These are phyloP conservation scores for Exephanes ischioxanthus DNA, from an alignment of 2,888 invertebrate species.

Conservation along the genomic window DNA sequence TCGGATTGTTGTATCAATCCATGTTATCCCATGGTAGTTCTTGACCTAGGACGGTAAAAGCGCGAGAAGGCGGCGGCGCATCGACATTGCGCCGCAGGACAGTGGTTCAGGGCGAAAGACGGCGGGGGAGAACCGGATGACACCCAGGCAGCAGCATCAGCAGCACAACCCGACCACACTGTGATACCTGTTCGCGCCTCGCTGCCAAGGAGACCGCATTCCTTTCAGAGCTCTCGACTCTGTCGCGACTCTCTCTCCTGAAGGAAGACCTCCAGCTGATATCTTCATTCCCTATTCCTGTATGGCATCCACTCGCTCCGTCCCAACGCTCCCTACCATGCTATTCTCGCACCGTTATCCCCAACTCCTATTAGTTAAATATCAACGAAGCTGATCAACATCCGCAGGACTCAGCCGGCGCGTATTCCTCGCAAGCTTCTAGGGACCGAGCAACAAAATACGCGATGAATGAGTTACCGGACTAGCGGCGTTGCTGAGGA, in stretches of 20 bases:
- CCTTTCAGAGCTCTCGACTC: slow-evolving; percentile 44
- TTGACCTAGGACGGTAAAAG: slow-evolving; percentile 60
- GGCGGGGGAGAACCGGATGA: slow-evolving; percentile 67
- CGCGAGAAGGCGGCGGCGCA: slow-evolving; percentile 23
- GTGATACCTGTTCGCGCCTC: slow-evolving; percentile 64
- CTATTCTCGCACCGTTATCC: not conserved
- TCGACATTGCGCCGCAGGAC: slow-evolving; percentile 23
- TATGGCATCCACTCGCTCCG: slow-evolving; percentile 6
- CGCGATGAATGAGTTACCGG: not conserved
- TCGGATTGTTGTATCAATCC: slow-evolving; percentile 11
- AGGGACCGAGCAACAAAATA: no score
- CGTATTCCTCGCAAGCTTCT: no score
- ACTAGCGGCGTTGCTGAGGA: slow-evolving; percentile 2
- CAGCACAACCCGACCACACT: slow-evolving; percentile 44
- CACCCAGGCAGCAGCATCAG: slow-evolving; percentile 61
- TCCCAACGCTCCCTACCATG: not conserved
- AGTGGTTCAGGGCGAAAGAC: slow-evolving; percentile 7
- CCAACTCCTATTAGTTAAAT: not conserved
- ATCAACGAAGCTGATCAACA: not conserved
- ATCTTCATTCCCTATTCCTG: slow-evolving; percentile 57
- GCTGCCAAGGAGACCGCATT: slow-evolving; percentile 66
- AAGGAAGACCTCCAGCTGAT: slow-evolving; percentile 46
- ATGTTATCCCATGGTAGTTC: slow-evolving; percentile 41
- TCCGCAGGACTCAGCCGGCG: not conserved
- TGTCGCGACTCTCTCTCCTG: slow-evolving; percentile 28